phyloP scores from a whole-genome alignment of 2,113 vertebrate genomes.

The Dermatemys mawii region DNA sequence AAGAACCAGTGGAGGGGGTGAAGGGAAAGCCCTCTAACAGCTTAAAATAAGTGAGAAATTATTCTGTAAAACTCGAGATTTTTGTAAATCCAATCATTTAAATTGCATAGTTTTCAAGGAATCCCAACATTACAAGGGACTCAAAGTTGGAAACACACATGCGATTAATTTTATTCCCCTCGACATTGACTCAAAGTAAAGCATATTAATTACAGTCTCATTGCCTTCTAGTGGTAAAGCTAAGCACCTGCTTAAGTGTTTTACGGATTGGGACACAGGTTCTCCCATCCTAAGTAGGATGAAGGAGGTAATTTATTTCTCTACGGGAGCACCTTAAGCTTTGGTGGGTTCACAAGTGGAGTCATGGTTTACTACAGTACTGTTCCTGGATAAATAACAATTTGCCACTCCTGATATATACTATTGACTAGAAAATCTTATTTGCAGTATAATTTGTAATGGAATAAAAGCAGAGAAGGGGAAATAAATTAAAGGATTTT shows the following conservation, averaged over 20 bases:
- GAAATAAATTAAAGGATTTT: neutral
- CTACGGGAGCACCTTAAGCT: neutral
- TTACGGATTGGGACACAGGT: neutral
- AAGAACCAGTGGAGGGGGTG: too few relatives aligned
- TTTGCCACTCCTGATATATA: neutral
- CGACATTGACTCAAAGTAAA: neutral
- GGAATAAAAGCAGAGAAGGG: neutral
- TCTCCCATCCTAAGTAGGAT: neutral
- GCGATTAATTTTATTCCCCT: neutral
- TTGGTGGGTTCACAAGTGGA: neutral
- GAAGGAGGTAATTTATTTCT: neutral
- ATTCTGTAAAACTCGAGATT: neutral
- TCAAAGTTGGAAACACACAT: neutral
- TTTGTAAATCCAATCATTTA: neutral
- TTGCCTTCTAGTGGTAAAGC: neutral
- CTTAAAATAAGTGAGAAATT: neutral
- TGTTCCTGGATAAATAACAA: neutral
- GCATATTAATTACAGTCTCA: neutral
- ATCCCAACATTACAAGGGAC: neutral
- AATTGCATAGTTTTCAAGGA: neutral
- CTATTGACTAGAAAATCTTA: neutral
- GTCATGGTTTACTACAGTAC: neutral
- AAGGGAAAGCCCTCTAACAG: too few relatives aligned
- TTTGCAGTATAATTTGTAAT: neutral
- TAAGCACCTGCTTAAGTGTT: neutral